Percentiles rank a stretch among this genome's conserved stretches.
Evolutionary conservation across 2,888 invertebrate genomes (phyloP).

Genomic region (Pandemis heparana): DNA sequence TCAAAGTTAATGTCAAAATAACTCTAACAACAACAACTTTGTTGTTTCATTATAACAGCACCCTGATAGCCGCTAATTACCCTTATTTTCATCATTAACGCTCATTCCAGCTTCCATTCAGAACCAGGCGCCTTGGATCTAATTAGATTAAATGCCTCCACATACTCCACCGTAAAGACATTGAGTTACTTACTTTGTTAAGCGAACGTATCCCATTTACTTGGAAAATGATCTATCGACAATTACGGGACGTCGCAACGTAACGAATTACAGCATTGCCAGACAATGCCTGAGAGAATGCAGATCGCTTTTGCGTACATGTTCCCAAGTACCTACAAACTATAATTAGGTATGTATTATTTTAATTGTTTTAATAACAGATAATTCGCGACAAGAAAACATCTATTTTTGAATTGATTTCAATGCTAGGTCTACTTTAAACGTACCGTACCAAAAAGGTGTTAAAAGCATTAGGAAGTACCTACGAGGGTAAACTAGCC

Average conservation of each 20-base stretch:
- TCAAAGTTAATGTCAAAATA: neutral
- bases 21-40: neutral
- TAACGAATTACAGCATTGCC: constrained; percentile 31
- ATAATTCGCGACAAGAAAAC: too few relatives aligned
- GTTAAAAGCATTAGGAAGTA: too few relatives aligned
- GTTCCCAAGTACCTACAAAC: neutral
- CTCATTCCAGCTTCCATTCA: constrained; percentile 28
- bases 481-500: too few relatives aligned
- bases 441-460: too few relatives aligned
- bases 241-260: constrained; percentile 25
- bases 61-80: constrained; percentile 23
- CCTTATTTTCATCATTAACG: constrained; percentile 31
- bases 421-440: too few relatives aligned
- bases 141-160: constrained; percentile 38
- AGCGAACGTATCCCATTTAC: neutral
- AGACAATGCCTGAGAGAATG: constrained; percentile 33
- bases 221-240: constrained; percentile 7
- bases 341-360: neutral
- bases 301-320: neutral
- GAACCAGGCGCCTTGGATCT: constrained; percentile 30
- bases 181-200: constrained; percentile 1
- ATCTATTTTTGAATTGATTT: too few relatives aligned
- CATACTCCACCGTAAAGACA: constrained; percentile 6
- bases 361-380: constrained; percentile 7
- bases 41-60: constrained; percentile 20